phyloP scores from a whole-genome alignment of 2,113 vertebrate genomes.

The Arvicanthis niloticus region DNA sequence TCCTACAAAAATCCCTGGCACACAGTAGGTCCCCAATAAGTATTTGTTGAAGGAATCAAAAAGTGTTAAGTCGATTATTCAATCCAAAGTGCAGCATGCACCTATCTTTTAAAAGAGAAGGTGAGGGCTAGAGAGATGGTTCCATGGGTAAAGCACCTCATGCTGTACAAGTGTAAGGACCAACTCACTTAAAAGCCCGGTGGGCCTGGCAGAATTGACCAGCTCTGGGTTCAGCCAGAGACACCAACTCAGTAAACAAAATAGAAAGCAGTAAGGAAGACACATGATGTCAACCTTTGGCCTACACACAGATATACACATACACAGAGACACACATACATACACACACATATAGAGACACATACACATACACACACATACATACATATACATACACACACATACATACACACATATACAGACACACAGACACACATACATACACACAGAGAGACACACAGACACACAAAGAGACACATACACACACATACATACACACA shows the following conservation, averaged over 20 bases:
- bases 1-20: not conserved
- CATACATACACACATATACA: not conserved
- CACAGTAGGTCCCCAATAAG: not conserved
- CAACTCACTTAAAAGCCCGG: not conserved
- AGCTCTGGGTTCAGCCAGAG: too few relatives aligned
- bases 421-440: not conserved
- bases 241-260: not conserved
- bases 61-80: not conserved
- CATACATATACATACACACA: rapidly evolving
- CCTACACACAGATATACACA: too few relatives aligned
- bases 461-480: not conserved
- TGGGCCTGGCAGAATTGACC: not conserved
- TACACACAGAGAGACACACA: not conserved
- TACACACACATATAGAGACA: not conserved
- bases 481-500: not conserved
- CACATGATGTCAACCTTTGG: not conserved
- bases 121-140: not conserved
- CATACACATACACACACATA: not conserved
- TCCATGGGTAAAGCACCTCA: not conserved
- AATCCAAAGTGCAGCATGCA: not conserved
- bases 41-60: not conserved
- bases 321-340: not conserved
- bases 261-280: not conserved
- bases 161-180: not conserved
- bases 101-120: not conserved